Conservation (phyloP, 2,113 vertebrate genomes). For the Bos indicus region DNA sequence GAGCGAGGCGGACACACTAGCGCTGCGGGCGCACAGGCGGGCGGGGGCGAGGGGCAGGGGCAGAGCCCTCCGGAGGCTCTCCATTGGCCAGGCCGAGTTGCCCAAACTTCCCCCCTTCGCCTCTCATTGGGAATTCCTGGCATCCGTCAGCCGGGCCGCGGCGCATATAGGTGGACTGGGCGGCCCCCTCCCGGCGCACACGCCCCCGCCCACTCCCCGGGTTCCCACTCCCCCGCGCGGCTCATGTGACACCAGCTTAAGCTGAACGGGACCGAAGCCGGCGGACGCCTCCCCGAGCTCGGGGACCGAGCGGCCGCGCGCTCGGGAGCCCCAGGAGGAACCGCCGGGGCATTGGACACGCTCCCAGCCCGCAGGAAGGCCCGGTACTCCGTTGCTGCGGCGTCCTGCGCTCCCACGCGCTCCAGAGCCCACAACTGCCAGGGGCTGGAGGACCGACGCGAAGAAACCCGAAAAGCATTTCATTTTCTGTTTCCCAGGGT, state of each 20-base stretch:
- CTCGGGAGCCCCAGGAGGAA: background rate
- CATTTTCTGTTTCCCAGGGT: background rate
- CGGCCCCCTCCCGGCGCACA: background rate
- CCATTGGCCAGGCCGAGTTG: constrained; percentile 75
- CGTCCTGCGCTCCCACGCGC: background rate
- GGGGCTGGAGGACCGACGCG: background rate
- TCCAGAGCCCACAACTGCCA: background rate
- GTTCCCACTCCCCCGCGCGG: constrained; percentile 49
- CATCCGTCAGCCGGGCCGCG: constrained; percentile 68
- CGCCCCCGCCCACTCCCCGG: constrained; percentile 51
- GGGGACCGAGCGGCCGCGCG: background rate
- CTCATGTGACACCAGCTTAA: constrained; percentile 70
- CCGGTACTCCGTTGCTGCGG: background rate
- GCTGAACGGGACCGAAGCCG: constrained; percentile 24
- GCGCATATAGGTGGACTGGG: constrained; percentile 65
- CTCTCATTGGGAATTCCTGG: constrained; percentile 75
- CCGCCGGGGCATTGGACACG: background rate
- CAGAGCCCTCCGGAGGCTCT: constrained; percentile 62
- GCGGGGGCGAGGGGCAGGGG: constrained; percentile 48
- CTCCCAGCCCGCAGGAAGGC: background rate
- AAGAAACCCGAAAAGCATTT: background rate
- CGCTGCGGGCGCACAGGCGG: constrained; percentile 61
- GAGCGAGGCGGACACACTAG: constrained; percentile 34
- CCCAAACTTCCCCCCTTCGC: constrained; percentile 71
- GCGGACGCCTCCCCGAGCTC: constrained; percentile 13